Conservation (phyloP, 2,113 vertebrate species). For the Rhinolophus sinicus region DNA sequence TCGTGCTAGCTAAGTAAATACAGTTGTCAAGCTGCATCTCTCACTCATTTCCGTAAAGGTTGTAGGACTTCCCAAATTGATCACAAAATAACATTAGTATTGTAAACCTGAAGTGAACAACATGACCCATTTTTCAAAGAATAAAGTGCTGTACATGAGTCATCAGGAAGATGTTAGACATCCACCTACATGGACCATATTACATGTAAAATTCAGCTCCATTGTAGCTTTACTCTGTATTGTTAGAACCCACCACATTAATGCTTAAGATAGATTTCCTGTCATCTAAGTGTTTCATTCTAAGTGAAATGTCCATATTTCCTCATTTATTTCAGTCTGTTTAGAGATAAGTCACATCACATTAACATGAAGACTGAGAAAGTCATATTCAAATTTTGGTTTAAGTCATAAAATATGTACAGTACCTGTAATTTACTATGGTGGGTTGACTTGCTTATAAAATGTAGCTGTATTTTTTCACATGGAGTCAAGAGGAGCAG, state of each 20-base stretch:
- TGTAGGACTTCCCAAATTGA: conserved; percentile 26
- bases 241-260: not conserved
- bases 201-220: conserved; percentile 33
- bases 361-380: conserved; percentile 21
- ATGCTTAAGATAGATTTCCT: conserved; percentile 34
- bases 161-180: conserved; percentile 40
- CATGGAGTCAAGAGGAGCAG: not conserved
- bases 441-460: conserved; percentile 32
- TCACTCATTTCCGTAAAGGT: conserved; percentile 49
- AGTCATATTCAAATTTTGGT: conserved; percentile 31
- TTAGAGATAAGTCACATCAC: not conserved
- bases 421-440: not conserved
- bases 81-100: conserved; percentile 2
- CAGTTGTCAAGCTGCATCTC: conserved; percentile 9
- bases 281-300: not conserved
- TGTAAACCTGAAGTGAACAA: conserved; percentile 26
- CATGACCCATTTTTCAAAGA: conserved; percentile 16
- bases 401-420: conserved; percentile 11
- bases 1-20: conserved; percentile 33
- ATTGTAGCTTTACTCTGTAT: not conserved
- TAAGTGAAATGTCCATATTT: conserved; percentile 38
- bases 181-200: not conserved
- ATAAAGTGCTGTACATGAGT: not conserved
- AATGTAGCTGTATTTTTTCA: not conserved
- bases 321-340: not conserved